These are phyloP conservation scores for Pseudopleuronectes americanus DNA, from an alignment of 2,797 vertebrate genomes.

Conservation along the genomic window DNA sequence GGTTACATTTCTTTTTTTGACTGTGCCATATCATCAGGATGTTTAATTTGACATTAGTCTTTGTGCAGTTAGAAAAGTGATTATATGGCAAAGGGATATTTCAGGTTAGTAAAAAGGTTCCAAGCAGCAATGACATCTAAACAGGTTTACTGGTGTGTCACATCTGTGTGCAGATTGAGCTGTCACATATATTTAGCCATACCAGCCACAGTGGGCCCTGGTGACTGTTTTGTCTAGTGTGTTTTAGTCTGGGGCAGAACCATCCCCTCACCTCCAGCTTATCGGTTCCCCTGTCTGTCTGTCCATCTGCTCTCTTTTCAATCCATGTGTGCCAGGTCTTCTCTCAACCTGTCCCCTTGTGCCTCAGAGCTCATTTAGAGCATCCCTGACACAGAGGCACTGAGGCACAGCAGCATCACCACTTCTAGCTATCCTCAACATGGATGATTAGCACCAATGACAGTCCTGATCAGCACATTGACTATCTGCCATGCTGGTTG, in stretches of 20 bases:
- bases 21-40: neutral
- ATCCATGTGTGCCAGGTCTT: slow-evolving; percentile 32
- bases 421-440: slow-evolving; percentile 5
- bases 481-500: slow-evolving; percentile 28
- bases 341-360: slow-evolving; percentile 9
- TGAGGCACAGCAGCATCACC: neutral
- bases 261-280: slow-evolving; percentile 22
- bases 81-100: neutral
- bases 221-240: slow-evolving; percentile 5
- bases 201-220: slow-evolving; percentile 4
- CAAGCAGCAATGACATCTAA: neutral
- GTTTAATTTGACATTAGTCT: slow-evolving; percentile 2
- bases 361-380: slow-evolving; percentile 31
- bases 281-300: slow-evolving; percentile 27
- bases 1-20: neutral
- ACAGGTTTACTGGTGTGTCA: slow-evolving; percentile 32
- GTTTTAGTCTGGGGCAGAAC: slow-evolving; percentile 23
- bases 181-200: neutral
- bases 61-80: neutral
- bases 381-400: slow-evolving; percentile 13
- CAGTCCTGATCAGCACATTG: slow-evolving; percentile 33
- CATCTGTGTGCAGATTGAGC: slow-evolving; percentile 6
- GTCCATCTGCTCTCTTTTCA: slow-evolving; percentile 50
- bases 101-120: slow-evolving; percentile 37
- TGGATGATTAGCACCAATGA: slow-evolving; percentile 19